phyloP scores from a whole-genome alignment of 2,113 vertebrate genomes.

The Rousettus leschenaultii region DNA sequence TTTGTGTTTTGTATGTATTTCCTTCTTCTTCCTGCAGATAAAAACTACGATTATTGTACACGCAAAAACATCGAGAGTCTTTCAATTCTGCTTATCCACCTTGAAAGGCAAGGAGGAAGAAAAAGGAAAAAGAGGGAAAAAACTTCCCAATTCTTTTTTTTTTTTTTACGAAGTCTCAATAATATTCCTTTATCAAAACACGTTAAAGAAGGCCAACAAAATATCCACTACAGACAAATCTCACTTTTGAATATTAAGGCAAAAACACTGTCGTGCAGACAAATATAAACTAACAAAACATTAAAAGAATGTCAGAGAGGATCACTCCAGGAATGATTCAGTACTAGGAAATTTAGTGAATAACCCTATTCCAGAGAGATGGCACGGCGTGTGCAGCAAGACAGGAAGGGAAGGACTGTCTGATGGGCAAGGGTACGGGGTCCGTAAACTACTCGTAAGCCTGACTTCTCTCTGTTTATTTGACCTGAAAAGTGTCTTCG shows the following conservation, averaged over 20 bases:
- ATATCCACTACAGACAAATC: not conserved
- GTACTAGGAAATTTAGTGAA: not conserved
- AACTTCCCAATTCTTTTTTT: not conserved
- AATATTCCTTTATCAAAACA: slow-evolving; percentile 10
- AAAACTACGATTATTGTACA: slow-evolving; percentile 14
- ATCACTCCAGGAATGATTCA: not conserved
- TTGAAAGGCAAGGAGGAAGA: not conserved
- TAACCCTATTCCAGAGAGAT: not conserved
- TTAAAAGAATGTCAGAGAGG: not conserved
- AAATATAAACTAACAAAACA: not conserved
- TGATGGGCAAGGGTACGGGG: not conserved
- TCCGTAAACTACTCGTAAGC: not conserved
- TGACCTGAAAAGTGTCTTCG: not conserved
- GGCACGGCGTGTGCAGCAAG: not conserved
- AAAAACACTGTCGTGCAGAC: not conserved
- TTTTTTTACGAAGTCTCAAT: not conserved
- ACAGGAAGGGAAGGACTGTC: not conserved
- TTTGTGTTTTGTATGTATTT: slow-evolving; percentile 76
- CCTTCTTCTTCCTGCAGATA: slow-evolving; percentile 83
- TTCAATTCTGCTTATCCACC: not conserved
- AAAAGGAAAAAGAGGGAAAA: not conserved
- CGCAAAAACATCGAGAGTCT: not conserved
- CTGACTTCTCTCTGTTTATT: not conserved
- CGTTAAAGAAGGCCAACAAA: not conserved
- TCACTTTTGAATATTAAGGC: not conserved